Conservation (phyloP, 2,797 vertebrate genomes). For the Balearica regulorum region DNA sequence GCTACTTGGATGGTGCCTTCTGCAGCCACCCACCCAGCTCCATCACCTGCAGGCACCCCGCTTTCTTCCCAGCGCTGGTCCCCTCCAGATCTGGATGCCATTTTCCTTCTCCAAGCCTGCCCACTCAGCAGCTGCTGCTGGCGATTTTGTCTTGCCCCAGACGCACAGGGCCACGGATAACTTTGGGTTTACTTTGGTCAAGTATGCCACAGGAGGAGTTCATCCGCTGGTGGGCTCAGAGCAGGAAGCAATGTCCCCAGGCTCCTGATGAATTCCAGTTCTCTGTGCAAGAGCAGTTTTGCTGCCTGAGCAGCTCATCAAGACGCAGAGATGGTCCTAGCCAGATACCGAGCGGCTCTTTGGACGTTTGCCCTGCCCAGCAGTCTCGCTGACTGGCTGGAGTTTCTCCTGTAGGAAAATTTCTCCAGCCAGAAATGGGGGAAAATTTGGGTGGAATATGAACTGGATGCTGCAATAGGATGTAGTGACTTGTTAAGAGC, state of each 20-base stretch:
- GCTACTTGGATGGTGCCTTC: background rate
- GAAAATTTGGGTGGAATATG: slow-evolving; percentile 8
- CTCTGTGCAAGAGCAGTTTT: background rate
- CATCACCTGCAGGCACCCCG: background rate
- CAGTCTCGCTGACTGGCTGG: slow-evolving; percentile 23
- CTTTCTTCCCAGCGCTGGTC: background rate
- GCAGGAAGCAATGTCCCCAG: background rate
- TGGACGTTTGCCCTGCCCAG: slow-evolving; percentile 32
- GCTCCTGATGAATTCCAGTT: slow-evolving; percentile 15
- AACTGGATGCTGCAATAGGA: slow-evolving; percentile 44
- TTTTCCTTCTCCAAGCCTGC: background rate
- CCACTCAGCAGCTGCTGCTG: background rate
- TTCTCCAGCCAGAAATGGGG: slow-evolving; percentile 37
- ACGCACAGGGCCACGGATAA: background rate
- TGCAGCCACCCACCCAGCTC: background rate
- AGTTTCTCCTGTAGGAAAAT: slow-evolving; percentile 53
- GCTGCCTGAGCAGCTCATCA: slow-evolving; percentile 34
- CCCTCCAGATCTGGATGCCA: background rate
- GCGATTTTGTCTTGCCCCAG: background rate
- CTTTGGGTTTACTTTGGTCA: background rate
- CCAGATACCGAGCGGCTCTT: background rate
- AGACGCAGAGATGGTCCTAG: background rate
- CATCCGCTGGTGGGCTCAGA: background rate
- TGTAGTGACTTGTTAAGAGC: slow-evolving; percentile 38
- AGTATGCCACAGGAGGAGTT: background rate